phyloP scores from a whole-genome alignment of 2,797 vertebrate genomes.

The Bufotes viridis region DNA sequence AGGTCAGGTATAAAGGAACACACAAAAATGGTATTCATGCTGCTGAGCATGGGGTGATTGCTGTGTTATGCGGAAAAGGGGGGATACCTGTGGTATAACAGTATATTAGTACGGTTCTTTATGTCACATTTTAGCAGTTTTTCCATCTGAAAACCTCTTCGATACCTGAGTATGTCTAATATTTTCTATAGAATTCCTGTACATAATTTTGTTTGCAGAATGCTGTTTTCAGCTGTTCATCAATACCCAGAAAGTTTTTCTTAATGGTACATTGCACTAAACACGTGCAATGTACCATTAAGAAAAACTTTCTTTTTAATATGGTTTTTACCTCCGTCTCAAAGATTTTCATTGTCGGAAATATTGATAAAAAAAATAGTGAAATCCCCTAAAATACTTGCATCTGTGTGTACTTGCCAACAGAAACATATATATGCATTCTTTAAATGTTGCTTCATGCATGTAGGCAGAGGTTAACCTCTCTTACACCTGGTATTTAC shows the following conservation, averaged over 20 bases:
- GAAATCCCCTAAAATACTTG: slow-evolving; percentile 6
- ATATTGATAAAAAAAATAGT: slow-evolving; percentile 8
- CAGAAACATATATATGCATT: slow-evolving; percentile 36
- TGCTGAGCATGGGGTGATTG: too few species aligned
- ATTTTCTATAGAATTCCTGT: not conserved
- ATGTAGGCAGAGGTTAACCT: slow-evolving; percentile 41
- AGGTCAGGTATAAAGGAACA: too few species aligned
- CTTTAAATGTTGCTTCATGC: slow-evolving; percentile 39
- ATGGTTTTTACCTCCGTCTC: not conserved
- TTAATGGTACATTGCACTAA: too few species aligned
- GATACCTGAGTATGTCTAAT: not conserved
- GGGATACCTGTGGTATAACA: too few species aligned
- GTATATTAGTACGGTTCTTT: too few species aligned
- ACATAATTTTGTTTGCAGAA: not conserved
- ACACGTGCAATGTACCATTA: not conserved
- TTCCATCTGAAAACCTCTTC: too few species aligned
- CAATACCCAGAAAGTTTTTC: too few species aligned
- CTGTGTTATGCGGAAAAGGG: too few species aligned
- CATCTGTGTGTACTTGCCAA: slow-evolving; percentile 51
- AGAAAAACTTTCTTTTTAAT: not conserved
- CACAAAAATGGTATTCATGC: too few species aligned
- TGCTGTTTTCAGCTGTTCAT: not conserved
- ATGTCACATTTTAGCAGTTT: too few species aligned
- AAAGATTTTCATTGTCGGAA: slow-evolving; percentile 9
- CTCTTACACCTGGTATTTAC: slow-evolving; percentile 51